Percentiles rank a stretch among this genome's conserved stretches.
phyloP scores from a whole-genome alignment of 1,140 invertebrate species.

The Drosophila arizonae region DNA sequence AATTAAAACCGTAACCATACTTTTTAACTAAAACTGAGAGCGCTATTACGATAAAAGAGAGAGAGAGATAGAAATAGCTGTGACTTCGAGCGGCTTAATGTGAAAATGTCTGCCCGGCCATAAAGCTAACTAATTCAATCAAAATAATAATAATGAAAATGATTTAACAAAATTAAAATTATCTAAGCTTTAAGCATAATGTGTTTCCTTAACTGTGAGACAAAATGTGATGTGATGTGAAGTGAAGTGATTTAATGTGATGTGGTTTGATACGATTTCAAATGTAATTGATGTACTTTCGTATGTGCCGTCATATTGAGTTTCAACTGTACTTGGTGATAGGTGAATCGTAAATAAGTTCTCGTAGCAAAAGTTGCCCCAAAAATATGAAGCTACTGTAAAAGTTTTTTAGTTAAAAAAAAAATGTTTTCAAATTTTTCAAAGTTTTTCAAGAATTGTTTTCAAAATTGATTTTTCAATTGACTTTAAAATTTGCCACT shows the following conservation, averaged over 20 bases:
- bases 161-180: conserved; percentile 40
- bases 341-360: conserved; percentile 55
- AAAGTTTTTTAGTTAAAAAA: too few species aligned
- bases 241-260: conserved; percentile 25
- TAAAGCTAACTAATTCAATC: conserved; percentile 37
- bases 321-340: conserved; percentile 37
- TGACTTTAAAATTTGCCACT: conserved; percentile 60
- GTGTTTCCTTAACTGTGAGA: conserved; percentile 38
- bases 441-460: conserved; percentile 8
- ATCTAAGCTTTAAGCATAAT: conserved; percentile 65
- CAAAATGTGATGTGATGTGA: conserved; percentile 33
- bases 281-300: background rate
- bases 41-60: conserved; percentile 51
- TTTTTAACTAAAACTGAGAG: conserved; percentile 53
- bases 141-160: conserved; percentile 24
- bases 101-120: conserved; percentile 55
- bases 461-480: conserved; percentile 27
- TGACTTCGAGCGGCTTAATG: conserved; percentile 38
- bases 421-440: too few species aligned
- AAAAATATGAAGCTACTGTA: conserved; percentile 36
- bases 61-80: conserved; percentile 43
- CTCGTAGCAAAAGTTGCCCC: conserved; percentile 66
- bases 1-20: conserved; percentile 72
- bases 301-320: conserved; percentile 10
- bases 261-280: conserved; percentile 8